phyloP scores from a whole-genome alignment of 2,888 invertebrate species.

The Idaea biselata region DNA sequence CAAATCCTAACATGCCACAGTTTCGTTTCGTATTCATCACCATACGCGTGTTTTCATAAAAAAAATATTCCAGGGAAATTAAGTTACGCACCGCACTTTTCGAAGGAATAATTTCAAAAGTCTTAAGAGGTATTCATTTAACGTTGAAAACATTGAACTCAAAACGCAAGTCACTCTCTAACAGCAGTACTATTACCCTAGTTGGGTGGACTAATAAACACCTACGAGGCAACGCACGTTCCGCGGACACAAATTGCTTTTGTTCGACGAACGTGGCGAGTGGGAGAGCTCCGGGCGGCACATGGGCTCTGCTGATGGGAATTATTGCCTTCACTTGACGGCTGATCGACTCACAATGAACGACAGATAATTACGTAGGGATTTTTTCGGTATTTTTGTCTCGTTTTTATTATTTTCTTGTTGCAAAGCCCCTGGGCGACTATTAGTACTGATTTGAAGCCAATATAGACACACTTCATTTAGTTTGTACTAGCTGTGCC shows the following conservation, averaged over 20 bases:
- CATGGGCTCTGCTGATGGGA: constrained; percentile 35
- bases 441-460: background rate
- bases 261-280: constrained; percentile 70
- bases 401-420: background rate
- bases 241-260: constrained; percentile 78
- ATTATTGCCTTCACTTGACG: constrained; percentile 51
- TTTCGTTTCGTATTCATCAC: background rate
- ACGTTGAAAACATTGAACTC: background rate
- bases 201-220: constrained; percentile 59
- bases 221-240: constrained; percentile 73
- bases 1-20: constrained; percentile 6
- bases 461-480: too few species aligned
- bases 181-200: background rate
- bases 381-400: constrained; percentile 7
- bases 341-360: constrained; percentile 62
- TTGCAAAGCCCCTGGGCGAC: background rate
- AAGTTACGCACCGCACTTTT: background rate
- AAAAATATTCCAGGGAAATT: background rate
- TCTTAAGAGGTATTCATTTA: background rate
- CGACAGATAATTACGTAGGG: constrained; percentile 20
- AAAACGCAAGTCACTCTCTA: background rate
- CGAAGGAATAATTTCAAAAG: background rate
- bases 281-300: constrained; percentile 38
- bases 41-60: background rate
- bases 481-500: too few species aligned